Conservation (phyloP, 2,113 vertebrate species). For the Macquaria australasica region DNA sequence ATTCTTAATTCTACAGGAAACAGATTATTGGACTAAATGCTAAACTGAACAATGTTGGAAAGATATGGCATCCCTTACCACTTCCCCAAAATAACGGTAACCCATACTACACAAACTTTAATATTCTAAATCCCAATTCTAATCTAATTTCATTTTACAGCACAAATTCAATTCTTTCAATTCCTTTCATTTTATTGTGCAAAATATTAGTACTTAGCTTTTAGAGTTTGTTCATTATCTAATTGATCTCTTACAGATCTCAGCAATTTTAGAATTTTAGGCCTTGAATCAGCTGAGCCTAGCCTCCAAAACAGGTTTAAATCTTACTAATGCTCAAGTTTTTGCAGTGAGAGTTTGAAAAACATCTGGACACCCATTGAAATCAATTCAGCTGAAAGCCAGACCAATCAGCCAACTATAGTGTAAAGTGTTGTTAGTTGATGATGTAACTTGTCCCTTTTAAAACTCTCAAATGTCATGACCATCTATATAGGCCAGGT, state of each 20-base stretch:
- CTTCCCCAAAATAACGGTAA: not conserved
- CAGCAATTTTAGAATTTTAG: not conserved
- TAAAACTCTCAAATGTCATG: not conserved
- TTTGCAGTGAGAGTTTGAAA: not conserved
- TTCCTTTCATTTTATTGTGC: not conserved
- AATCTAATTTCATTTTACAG: too few species aligned
- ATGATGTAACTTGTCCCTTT: not conserved
- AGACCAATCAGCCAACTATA: not conserved
- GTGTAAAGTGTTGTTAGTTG: not conserved
- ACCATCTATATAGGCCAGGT: not conserved
- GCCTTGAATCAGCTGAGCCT: too few species aligned
- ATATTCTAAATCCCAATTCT: too few species aligned
- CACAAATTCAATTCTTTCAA: not conserved
- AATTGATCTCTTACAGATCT: not conserved
- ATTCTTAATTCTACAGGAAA: not conserved
- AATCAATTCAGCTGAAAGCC: not conserved
- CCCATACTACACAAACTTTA: too few species aligned
- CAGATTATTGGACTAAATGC: not conserved
- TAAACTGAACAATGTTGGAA: not conserved
- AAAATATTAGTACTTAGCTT: not conserved
- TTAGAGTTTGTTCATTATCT: not conserved
- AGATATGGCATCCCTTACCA: not conserved
- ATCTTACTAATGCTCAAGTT: too few species aligned
- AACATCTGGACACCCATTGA: slow-evolving; percentile 24
- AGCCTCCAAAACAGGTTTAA: too few species aligned